Percentiles rank a stretch among this genome's conserved stretches.
These are phyloP conservation scores for Cathartes aura DNA, from an alignment of 2,113 vertebrate species.

Conservation along the genomic window DNA sequence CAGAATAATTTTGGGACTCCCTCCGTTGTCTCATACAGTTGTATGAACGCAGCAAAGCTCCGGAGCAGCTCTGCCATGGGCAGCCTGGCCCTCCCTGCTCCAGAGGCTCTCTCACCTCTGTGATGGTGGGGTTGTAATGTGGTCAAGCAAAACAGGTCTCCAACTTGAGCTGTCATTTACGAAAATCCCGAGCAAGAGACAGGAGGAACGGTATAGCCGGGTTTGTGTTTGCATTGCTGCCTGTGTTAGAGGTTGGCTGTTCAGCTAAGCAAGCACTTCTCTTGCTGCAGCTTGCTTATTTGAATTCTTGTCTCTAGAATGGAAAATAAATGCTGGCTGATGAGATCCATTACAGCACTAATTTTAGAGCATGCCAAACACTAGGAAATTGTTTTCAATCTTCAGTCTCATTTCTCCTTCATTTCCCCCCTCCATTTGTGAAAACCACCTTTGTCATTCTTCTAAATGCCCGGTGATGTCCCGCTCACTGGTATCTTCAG, in stretches of 20 bases:
- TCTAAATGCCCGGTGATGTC: background rate
- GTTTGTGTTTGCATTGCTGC: background rate
- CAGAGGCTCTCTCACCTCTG: background rate
- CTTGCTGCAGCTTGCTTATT: conserved; percentile 30
- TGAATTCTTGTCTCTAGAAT: conserved; percentile 44
- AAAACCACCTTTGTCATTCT: background rate
- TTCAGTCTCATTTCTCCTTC: conserved; percentile 2
- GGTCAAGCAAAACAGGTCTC: fast-evolving
- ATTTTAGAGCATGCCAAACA: conserved; percentile 51
- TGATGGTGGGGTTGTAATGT: too few relatives aligned
- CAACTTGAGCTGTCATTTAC: background rate
- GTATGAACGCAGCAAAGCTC: background rate
- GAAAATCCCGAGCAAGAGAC: background rate
- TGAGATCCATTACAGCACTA: conserved; percentile 50
- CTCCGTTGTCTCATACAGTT: background rate
- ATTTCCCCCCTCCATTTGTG: background rate
- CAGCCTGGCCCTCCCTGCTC: background rate
- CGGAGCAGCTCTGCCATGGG: background rate
- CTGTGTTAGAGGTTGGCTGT: background rate
- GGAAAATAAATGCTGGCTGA: conserved; percentile 48
- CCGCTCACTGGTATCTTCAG: background rate
- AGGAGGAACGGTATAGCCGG: background rate
- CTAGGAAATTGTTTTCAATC: conserved; percentile 33
- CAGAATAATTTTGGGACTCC: background rate
- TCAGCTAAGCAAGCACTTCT: background rate